A percentile compares a stretch with the other conserved stretches of the same genome.
Conservation (phyloP, 1,140 invertebrate genomes). For the Neodiprion lecontei region DNA sequence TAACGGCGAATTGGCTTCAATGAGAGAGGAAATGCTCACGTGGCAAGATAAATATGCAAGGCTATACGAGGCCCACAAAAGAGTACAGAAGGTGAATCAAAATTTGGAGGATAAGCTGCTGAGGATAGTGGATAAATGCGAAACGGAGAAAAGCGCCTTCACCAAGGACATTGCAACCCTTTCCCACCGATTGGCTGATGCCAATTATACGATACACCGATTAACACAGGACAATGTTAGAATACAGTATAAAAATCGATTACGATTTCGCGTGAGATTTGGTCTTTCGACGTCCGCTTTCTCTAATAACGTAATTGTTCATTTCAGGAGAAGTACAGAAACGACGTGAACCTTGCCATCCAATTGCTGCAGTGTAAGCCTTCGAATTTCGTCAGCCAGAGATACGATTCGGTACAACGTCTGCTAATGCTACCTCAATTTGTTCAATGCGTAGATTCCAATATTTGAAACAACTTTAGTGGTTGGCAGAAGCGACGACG, state of each 20-base stretch:
- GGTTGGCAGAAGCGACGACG: not conserved
- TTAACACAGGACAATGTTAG: slow-evolving; percentile 92
- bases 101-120: slow-evolving; percentile 93
- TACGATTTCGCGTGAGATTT: slow-evolving; percentile 12
- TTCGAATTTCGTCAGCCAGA: slow-evolving; percentile 92
- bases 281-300: slow-evolving; percentile 20
- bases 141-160: slow-evolving; percentile 87
- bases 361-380: slow-evolving; percentile 95
- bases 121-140: slow-evolving; percentile 91
- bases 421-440: slow-evolving; percentile 30
- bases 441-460: not conserved
- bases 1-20: slow-evolving; percentile 75
- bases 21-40: slow-evolving; percentile 84
- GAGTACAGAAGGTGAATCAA: slow-evolving; percentile 95
- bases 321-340: slow-evolving; percentile 89
- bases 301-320: slow-evolving; percentile 18
- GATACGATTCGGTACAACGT: slow-evolving; percentile 81
- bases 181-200: slow-evolving; percentile 87
- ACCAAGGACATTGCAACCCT: slow-evolving; percentile 87
- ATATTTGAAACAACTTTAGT: slow-evolving; percentile 23
- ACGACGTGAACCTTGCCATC: slow-evolving; percentile 93
- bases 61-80: slow-evolving; percentile 91
- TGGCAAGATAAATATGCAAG: slow-evolving; percentile 91
- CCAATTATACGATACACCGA: slow-evolving; percentile 84
- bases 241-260: slow-evolving; percentile 30